Base-by-base conservation (phyloP, 2,888 invertebrate species). In the Chironomus tentans region DNA sequence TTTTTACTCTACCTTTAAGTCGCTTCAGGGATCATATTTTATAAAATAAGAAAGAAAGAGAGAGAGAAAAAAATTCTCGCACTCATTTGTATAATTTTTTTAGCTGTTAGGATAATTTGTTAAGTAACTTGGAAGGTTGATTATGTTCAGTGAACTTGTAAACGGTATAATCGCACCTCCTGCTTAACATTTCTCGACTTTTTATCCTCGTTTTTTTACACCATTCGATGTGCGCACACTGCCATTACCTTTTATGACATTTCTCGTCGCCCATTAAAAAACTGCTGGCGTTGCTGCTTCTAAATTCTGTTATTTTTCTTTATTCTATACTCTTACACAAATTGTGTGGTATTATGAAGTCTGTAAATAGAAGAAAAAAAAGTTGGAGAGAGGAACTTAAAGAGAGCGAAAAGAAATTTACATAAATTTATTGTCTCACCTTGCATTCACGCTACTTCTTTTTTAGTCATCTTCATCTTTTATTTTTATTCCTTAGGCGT, bases 61-160 rank as follows among this genome's bases (percentile, higher is more conserved):
- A 18, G 15, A n/a, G 56, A 56, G 56, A 56, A 6, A 56, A n/a
- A 50, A 18, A 13, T 65, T 65, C 21, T 65, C 65, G 21, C 21
- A 13, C 65, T 24, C 65, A 50, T 50, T 50, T 50, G 13, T 56
- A 18, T 56, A 18, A 18, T 15, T 56, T 56, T 24, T 50, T 56
- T 56, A 56, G 56, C 56, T 56, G 56, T 56, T 56, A 65, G 65
- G 65, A 65, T 65, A 65, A 65, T 65, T 65, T 65, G 65, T 65
- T 65, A 65, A 65, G 65, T 65, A 65, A 65, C 65, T 65, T 48
- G 70, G 70, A 48, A 70, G 70, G 70, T 70, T 70, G 70, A 70
- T 70, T 70, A 70, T 70, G 70, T 70, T 70, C 70, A 70, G 70
- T 70, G 70, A 70, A 70, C 70, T 70, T 70, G 48, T 70, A 70